A percentile compares a stretch with the other conserved stretches of the same genome.
phyloP scores from a whole-genome alignment of 2,113 vertebrate species.

The Psettodes erumei region DNA sequence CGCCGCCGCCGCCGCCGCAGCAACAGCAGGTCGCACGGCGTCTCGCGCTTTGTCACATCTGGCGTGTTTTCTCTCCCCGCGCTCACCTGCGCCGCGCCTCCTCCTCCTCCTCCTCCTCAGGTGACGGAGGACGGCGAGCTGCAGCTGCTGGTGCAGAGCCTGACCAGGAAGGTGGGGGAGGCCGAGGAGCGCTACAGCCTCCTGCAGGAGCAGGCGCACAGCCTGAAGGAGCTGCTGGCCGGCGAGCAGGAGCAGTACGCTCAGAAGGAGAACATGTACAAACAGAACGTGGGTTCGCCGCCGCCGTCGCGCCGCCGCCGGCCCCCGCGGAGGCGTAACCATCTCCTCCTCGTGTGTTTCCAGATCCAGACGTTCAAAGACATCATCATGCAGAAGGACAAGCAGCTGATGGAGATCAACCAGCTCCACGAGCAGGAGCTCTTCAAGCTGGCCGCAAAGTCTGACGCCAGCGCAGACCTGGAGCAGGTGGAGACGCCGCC shows the following conservation, averaged over 20 bases:
- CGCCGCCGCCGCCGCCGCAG: constrained; percentile 65
- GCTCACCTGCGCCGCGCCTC: neutral
- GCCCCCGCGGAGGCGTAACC: too few species aligned
- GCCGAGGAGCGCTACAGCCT: constrained; percentile 89
- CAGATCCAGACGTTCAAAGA: constrained; percentile 88
- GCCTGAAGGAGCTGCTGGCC: constrained; percentile 82
- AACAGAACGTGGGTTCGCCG: constrained; percentile 83
- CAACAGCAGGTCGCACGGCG: too few species aligned
- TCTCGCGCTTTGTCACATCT: too few species aligned
- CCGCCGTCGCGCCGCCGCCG: too few species aligned
- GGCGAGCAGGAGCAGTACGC: constrained; percentile 84
- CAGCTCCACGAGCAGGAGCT: constrained; percentile 91
- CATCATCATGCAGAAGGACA: constrained; percentile 89
- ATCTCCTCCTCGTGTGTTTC: constrained; percentile 42
- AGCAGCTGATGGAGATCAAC: constrained; percentile 80
- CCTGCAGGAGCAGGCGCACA: constrained; percentile 86
- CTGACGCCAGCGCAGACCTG: constrained; percentile 89
- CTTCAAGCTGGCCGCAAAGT: constrained; percentile 89
- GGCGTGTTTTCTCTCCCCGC: too few species aligned
- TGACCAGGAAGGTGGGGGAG: constrained; percentile 90
- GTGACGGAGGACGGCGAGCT: constrained; percentile 76
- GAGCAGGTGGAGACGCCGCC: constrained; percentile 86
- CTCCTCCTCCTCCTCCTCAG: too few species aligned
- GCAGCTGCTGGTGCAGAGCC: constrained; percentile 85
- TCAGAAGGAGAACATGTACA: constrained; percentile 87